Conservation (phyloP, 2,797 vertebrate species). For the Pelodytes ibericus region DNA sequence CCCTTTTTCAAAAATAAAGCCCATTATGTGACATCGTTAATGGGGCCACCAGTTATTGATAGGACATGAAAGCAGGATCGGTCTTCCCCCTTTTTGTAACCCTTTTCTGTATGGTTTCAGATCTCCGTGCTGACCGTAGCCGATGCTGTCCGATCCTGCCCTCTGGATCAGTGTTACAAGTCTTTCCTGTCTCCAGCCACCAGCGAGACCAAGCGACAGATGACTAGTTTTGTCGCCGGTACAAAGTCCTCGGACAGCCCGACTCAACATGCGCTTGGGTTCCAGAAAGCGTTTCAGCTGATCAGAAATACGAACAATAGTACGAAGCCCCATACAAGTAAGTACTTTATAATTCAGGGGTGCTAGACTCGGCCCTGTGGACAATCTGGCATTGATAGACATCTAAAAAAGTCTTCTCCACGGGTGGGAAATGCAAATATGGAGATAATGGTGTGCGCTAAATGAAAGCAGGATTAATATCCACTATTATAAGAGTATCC, state of each 20-base stretch:
- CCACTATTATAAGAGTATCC: no score
- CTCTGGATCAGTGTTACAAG: slow-evolving; percentile 95
- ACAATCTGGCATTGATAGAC: no score
- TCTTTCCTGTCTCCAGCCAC: slow-evolving; percentile 95
- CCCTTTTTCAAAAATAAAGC: no score
- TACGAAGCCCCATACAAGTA: slow-evolving; percentile 84
- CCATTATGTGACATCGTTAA: no score
- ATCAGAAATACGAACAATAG: slow-evolving; percentile 89
- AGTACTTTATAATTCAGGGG: slow-evolving; percentile 62
- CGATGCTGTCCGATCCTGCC: slow-evolving; percentile 88
- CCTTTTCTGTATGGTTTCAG: slow-evolving; percentile 64
- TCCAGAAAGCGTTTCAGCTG: slow-evolving; percentile 95
- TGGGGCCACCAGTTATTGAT: no score
- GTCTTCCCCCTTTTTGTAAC: no score
- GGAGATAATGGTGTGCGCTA: no score
- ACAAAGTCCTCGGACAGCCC: slow-evolving; percentile 87
- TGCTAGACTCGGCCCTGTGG: no score
- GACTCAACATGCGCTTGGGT: slow-evolving; percentile 90
- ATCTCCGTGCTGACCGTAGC: slow-evolving; percentile 91
- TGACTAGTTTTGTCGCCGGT: slow-evolving; percentile 90
- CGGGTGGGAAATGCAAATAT: no score
- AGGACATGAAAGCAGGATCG: no score
- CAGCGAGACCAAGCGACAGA: slow-evolving; percentile 96
- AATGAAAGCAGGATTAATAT: no score
- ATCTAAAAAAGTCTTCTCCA: no score